These are phyloP conservation scores for Phoenicopterus ruber DNA, from an alignment of 2,113 vertebrate species.

Conservation along the genomic window DNA sequence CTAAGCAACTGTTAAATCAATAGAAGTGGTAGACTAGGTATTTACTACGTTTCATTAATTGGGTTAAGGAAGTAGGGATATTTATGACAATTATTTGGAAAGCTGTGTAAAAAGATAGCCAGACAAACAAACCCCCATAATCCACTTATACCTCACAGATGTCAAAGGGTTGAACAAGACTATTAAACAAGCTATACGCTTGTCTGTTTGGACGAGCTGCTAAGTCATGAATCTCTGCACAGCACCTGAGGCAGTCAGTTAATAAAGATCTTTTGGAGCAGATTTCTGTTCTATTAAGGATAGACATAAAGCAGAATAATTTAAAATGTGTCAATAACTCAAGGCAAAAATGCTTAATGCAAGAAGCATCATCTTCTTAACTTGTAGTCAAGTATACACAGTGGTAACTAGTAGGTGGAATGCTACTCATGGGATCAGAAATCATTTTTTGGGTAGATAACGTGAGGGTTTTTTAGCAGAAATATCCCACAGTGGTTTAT, in stretches of 20 bases:
- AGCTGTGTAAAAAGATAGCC: constrained; percentile 61
- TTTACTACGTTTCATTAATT: constrained; percentile 64
- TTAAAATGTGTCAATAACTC: constrained; percentile 73
- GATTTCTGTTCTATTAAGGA: constrained; percentile 69
- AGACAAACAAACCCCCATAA: constrained; percentile 63
- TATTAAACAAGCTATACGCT: constrained; percentile 51
- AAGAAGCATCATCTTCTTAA: constrained; percentile 40
- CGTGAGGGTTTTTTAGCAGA: background rate
- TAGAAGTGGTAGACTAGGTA: background rate
- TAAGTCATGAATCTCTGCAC: constrained; percentile 60
- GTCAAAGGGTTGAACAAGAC: constrained; percentile 63
- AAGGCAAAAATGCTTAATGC: constrained; percentile 65
- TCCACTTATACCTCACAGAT: constrained; percentile 62
- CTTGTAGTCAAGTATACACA: background rate
- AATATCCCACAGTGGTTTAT: background rate
- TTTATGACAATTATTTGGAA: constrained; percentile 60
- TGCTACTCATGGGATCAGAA: background rate
- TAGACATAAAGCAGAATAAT: constrained; percentile 71
- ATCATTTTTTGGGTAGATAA: background rate
- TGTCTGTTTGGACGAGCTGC: constrained; percentile 61
- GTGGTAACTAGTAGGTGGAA: background rate
- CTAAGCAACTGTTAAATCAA: constrained; percentile 41
- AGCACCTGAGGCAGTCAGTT: constrained; percentile 67
- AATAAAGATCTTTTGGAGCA: constrained; percentile 72
- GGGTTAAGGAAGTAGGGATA: constrained; percentile 27